Base-by-base conservation (phyloP, 2,113 vertebrate genomes). In the Kryptolebias marmoratus region DNA sequence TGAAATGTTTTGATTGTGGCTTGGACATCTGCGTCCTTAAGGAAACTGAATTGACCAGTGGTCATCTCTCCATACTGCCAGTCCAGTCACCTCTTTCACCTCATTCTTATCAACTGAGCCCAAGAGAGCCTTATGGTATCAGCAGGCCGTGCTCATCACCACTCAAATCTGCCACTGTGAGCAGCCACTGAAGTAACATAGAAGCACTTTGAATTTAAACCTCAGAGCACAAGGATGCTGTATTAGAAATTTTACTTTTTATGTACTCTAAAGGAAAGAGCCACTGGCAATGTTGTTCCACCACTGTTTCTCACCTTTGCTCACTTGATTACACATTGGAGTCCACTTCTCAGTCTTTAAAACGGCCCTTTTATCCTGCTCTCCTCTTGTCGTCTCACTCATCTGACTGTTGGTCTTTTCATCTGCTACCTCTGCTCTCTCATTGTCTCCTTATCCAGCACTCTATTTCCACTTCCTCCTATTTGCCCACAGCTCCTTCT, bases 21-120 rank as follows among this genome's bases (percentile, higher is more conserved):
- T 71, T 75, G 81, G 73, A 85, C 80, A 81, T 73, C 55, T 81
- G 87, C 86, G 75, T 88, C 84, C 88, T 91, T 86, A 83, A 89
- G 81, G 87, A 92, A 89, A 88, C 90, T 83, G 81, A 90, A 88
- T 85, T 89, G 89, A 90, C 83, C 67, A 32, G 73, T 47, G 62
- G 84, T 81, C 79, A 86, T 62, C 71, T 87, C 86, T 88, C 75
- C 77, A 73, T 87, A 81, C 80, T 79, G 85, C 65, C 80, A 71
- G 76, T 83, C 73, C 45, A 30, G 54, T 88, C 87, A 91, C 85
- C 89, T 88, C 79, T 65, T 79, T 77, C 78, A 72, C 85, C 79
- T 81, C 80, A 4, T 67, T 73, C 83, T 92, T 89, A 91, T 93
- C 90, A 86, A 83, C 65, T 15, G 10, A 75, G 77, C 74, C 82